Percentiles rank a stretch among this genome's conserved stretches.
Conservation (phyloP, 2,113 vertebrate genomes). For the Amia ocellicauda region DNA sequence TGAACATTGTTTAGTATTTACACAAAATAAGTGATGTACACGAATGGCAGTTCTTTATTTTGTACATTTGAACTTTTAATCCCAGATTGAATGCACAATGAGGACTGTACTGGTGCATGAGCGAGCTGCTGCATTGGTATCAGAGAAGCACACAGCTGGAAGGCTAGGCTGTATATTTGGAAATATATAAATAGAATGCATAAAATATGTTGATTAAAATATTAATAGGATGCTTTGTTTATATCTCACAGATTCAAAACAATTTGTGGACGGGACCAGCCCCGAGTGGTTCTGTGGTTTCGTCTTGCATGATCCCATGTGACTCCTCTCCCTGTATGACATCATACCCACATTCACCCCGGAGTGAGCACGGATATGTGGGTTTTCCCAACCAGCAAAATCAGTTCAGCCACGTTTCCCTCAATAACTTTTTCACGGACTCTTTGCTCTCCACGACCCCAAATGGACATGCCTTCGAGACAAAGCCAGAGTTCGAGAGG, state of each 20-base stretch:
- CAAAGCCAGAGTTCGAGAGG: constrained; percentile 94
- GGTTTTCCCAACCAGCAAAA: constrained; percentile 94
- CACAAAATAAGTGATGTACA: no score
- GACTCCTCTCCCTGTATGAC: constrained; percentile 89
- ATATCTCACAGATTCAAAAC: constrained; percentile 84
- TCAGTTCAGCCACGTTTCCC: constrained; percentile 88
- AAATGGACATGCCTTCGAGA: constrained; percentile 86
- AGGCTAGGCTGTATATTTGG: no score
- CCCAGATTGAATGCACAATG: no score
- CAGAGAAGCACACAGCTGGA: no score
- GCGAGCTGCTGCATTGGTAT: no score
- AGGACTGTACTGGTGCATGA: no score
- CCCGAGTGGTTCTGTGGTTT: constrained; percentile 80
- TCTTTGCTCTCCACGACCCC: constrained; percentile 80
- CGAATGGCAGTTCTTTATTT: no score
- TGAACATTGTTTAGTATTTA: no score
- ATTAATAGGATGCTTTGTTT: constrained; percentile 9
- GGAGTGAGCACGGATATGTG: constrained; percentile 85
- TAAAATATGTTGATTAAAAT: no score
- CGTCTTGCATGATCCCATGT: constrained; percentile 92
- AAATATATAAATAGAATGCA: no score
- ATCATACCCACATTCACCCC: constrained; percentile 86
- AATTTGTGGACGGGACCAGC: constrained; percentile 88
- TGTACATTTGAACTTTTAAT: no score
- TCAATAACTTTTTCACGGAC: constrained; percentile 97